Evolutionary conservation across 1,140 invertebrate genomes (phyloP).

Genomic region (Philotrypesis tridentata): DNA sequence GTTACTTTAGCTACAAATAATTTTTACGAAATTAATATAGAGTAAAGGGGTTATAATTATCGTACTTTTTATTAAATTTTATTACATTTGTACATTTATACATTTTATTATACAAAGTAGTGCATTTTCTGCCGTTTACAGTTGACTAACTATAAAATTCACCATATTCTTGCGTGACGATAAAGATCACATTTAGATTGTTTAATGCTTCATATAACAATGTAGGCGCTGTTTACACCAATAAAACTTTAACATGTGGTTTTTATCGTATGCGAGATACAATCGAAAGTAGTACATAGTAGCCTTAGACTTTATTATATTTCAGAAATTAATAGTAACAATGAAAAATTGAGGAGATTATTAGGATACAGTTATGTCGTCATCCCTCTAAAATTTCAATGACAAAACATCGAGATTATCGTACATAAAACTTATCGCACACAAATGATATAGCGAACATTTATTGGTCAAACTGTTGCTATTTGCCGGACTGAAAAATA

Average conservation of each 20-base stretch:
- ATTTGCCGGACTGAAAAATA: not conserved
- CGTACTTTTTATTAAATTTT: no score
- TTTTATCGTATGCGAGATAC: not conserved
- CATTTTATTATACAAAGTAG: not conserved
- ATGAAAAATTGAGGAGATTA: not conserved
- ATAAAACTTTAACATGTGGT: not conserved
- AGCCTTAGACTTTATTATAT: not conserved
- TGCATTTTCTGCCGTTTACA: not conserved
- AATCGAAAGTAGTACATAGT: not conserved
- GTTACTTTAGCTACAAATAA: not conserved
- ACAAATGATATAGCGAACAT: not conserved
- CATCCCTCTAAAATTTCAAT: not conserved
- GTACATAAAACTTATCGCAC: not conserved
- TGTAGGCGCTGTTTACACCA: no score
- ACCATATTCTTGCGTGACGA: not conserved
- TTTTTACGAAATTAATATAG: not conserved
- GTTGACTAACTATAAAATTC: not conserved
- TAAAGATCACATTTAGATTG: not conserved
- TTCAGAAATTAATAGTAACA: not conserved
- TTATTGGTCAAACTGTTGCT: not conserved
- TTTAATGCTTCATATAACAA: no score
- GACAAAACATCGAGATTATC: not conserved
- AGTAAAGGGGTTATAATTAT: slow-evolving; percentile 1
- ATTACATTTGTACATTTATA: no score
- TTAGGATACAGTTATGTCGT: not conserved